A percentile compares a stretch with the other conserved stretches of the same genome.
Conservation (phyloP, 1,140 invertebrate species). For the Dreissena polymorpha region DNA sequence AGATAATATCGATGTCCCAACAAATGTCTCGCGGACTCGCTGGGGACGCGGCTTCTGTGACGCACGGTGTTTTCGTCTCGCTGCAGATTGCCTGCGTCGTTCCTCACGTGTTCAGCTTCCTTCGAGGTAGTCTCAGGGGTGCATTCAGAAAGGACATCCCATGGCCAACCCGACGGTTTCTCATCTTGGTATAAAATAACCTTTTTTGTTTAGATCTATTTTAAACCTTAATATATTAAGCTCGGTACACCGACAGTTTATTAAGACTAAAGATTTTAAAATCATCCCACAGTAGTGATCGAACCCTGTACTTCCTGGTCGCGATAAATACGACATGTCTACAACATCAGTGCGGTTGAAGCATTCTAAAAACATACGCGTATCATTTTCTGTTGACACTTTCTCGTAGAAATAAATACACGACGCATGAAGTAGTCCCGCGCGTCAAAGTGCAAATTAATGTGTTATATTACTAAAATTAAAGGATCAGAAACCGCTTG, state of each 20-base stretch:
- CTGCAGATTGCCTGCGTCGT: slow-evolving; percentile 16
- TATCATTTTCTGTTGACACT: too few relatives aligned
- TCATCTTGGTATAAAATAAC: slow-evolving; percentile 27
- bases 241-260: background rate
- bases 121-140: slow-evolving; percentile 34
- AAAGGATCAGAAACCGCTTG: background rate
- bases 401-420: background rate
- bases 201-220: background rate
- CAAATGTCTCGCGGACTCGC: background rate
- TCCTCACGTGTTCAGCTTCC: slow-evolving; percentile 43
- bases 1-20: slow-evolving; percentile 20
- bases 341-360: background rate
- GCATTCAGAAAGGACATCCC: slow-evolving; percentile 43
- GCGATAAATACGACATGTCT: background rate
- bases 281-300: background rate
- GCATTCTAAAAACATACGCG: too few relatives aligned
- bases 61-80: slow-evolving; percentile 3
- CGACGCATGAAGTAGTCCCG: background rate
- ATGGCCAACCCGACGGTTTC: slow-evolving; percentile 31
- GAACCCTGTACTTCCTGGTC: background rate
- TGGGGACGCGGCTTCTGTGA: background rate
- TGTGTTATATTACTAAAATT: background rate
- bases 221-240: background rate
- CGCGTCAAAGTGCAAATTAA: background rate
- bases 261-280: background rate